Evolutionary conservation across 2,888 invertebrate genomes (phyloP).

Genomic region (Liodrosophila aerea): DNA sequence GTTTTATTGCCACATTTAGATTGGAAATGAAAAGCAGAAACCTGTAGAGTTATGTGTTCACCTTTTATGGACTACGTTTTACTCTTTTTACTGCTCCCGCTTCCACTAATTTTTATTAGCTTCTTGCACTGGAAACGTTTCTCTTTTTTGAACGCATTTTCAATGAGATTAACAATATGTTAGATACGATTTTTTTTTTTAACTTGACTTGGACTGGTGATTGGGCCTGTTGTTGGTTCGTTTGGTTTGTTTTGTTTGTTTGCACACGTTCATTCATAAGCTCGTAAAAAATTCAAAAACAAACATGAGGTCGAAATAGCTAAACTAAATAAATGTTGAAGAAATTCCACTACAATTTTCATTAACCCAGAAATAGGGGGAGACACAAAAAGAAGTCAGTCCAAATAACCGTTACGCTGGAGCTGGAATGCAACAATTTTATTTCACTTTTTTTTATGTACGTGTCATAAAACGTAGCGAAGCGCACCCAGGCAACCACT

Average conservation of each 20-base stretch:
- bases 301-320: slow-evolving; percentile 34
- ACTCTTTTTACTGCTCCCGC: not conserved
- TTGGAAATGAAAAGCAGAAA: too few relatives aligned
- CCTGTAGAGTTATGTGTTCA: too few relatives aligned
- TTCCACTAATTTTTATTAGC: not conserved
- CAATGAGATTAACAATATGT: slow-evolving; percentile 26
- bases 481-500: slow-evolving; percentile 55
- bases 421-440: slow-evolving; percentile 28
- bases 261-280: slow-evolving; percentile 64
- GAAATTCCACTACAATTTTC: slow-evolving; percentile 57
- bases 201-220: slow-evolving; percentile 9
- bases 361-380: slow-evolving; percentile 57
- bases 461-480: slow-evolving; percentile 48
- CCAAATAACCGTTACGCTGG: slow-evolving; percentile 20
- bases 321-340: slow-evolving; percentile 24
- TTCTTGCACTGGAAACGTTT: slow-evolving; percentile 6
- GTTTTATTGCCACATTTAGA: slow-evolving; percentile 8
- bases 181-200: slow-evolving; percentile 12
- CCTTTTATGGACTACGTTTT: not conserved
- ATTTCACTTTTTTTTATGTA: slow-evolving; percentile 2
- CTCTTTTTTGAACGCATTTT: slow-evolving; percentile 31
- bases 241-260: slow-evolving; percentile 41
- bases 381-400: slow-evolving; percentile 5
- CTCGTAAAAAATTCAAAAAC: slow-evolving; percentile 52
- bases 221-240: slow-evolving; percentile 23